Conservation (phyloP, 2,797 vertebrate species). For the Acrossocheilus fasciatus region DNA sequence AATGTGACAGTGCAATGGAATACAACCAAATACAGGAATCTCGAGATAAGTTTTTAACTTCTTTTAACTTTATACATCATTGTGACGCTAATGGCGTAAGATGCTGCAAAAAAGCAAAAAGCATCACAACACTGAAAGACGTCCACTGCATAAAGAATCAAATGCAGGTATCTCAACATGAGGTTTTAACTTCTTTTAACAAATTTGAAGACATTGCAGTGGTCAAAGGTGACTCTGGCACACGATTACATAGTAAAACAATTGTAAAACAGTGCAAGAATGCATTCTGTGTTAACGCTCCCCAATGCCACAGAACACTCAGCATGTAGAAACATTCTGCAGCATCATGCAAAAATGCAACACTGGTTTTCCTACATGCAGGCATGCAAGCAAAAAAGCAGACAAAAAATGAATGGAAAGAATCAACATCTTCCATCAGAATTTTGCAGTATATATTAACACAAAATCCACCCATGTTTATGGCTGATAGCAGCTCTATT, state of each 20-base stretch:
- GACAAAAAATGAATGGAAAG: neutral
- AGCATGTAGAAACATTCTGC: neutral
- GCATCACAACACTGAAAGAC: neutral
- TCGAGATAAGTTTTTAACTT: neutral
- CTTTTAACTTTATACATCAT: neutral
- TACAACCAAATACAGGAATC: too few species aligned
- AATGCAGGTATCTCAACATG: neutral
- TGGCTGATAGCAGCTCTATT: neutral
- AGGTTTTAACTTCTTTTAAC: neutral
- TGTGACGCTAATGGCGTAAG: neutral
- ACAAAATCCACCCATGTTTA: conserved; percentile 13
- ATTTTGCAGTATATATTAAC: neutral
- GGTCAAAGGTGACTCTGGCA: neutral
- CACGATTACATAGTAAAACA: neutral
- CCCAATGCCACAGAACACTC: neutral
- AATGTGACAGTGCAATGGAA: neutral
- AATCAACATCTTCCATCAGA: neutral
- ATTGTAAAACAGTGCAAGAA: neutral
- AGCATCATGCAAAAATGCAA: conserved; percentile 33
- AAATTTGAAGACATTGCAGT: neutral
- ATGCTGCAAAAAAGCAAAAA: neutral
- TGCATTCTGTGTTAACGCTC: conserved; percentile 14
- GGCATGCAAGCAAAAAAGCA: conserved; percentile 18
- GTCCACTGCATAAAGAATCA: neutral
- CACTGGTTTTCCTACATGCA: conserved; percentile 7